Conservation (phyloP, 2,888 invertebrate species). For the Pycnomerus fuliginosus region DNA sequence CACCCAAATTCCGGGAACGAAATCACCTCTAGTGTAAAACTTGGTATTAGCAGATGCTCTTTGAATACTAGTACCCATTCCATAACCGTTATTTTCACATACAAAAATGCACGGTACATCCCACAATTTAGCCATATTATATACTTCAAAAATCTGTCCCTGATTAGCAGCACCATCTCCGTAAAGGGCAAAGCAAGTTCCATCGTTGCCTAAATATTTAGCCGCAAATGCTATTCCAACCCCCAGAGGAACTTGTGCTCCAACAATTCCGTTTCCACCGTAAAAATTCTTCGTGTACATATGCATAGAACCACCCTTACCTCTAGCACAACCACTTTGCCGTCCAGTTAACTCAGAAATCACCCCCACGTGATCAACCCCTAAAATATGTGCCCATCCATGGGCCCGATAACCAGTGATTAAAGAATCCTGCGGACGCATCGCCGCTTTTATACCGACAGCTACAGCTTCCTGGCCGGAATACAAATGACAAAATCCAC, state of each 20-base stretch:
- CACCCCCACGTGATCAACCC: conserved; percentile 74
- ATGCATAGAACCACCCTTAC: conserved; percentile 99
- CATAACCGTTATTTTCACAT: conserved; percentile 98
- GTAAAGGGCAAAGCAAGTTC: conserved; percentile 85
- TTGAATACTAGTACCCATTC: conserved; percentile 95
- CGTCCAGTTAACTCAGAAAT: conserved; percentile 89
- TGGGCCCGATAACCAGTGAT: conserved; percentile 98
- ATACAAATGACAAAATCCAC: conserved; percentile 98
- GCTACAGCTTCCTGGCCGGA: conserved; percentile 90
- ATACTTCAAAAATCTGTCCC: conserved; percentile 88
- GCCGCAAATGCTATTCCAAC: conserved; percentile 91
- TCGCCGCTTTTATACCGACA: conserved; percentile 86
- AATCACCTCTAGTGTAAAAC: conserved; percentile 93
- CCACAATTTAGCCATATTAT: conserved; percentile 96
- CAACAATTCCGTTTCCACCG: conserved; percentile 98
- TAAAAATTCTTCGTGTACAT: conserved; percentile 92
- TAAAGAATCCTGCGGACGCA: conserved; percentile 81
- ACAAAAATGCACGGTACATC: conserved; percentile 89
- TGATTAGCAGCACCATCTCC: conserved; percentile 95
- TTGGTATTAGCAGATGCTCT: conserved; percentile 85
- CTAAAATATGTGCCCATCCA: conserved; percentile 96
- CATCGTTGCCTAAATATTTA: conserved; percentile 83
- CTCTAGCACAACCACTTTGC: conserved; percentile 82
- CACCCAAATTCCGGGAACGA: conserved; percentile 93
- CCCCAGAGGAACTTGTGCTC: conserved; percentile 96